Percentiles rank a stretch among this genome's conserved stretches.
phyloP scores from a whole-genome alignment of 2,797 vertebrate genomes.

The Momotus momota region DNA sequence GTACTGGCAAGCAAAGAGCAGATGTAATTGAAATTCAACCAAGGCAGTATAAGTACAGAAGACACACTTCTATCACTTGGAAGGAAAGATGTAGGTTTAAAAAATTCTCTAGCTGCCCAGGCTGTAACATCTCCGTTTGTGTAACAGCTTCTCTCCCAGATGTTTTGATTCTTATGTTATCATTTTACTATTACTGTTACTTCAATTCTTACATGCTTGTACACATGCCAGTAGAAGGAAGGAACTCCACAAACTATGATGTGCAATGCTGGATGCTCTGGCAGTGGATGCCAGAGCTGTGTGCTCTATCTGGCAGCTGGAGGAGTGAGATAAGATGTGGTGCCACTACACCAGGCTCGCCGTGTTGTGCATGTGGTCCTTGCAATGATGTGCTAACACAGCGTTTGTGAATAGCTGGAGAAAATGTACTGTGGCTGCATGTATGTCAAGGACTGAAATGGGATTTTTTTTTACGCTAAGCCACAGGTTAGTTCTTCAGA shows the following conservation, averaged over 20 bases:
- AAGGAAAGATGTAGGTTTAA: neutral
- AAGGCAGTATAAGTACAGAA: neutral
- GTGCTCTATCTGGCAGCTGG: neutral
- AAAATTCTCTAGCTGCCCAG: neutral
- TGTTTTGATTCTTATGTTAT: neutral
- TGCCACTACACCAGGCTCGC: neutral
- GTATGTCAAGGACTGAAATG: neutral
- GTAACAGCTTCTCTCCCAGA: neutral
- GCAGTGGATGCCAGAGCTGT: neutral
- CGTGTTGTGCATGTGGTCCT: fast-evolving
- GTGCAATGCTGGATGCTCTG: neutral
- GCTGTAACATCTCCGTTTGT: neutral
- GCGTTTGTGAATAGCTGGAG: neutral
- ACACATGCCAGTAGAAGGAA: neutral
- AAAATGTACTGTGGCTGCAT: neutral
- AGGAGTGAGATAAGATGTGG: fast-evolving
- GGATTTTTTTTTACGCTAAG: neutral
- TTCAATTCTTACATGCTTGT: neutral
- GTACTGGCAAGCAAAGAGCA: neutral
- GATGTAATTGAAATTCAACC: neutral
- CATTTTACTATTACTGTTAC: neutral
- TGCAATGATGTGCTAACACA: neutral
- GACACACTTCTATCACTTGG: neutral
- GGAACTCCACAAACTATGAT: neutral
- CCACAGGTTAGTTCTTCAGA: neutral